Conservation (phyloP, 2,113 vertebrate species). For the Glaucomys volans region DNA sequence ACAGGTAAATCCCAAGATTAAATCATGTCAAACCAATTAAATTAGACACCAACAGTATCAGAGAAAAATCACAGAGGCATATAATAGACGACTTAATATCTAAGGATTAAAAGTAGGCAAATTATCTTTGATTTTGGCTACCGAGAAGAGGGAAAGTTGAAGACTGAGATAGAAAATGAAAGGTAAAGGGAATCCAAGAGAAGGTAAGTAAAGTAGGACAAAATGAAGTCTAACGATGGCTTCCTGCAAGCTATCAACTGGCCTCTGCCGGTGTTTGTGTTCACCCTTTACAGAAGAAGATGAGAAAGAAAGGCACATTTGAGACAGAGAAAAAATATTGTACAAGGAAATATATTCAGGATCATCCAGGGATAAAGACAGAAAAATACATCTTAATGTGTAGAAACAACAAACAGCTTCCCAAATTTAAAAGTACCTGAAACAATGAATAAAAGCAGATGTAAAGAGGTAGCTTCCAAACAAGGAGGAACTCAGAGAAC, state of each 20-base stretch:
- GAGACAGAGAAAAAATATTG: background rate
- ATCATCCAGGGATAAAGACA: background rate
- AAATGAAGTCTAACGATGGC: background rate
- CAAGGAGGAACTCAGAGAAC: background rate
- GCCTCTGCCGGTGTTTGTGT: no score
- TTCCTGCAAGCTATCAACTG: background rate
- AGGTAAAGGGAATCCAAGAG: background rate
- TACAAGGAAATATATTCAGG: background rate
- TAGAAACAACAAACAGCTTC: background rate
- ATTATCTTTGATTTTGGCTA: background rate
- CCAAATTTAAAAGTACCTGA: conserved; percentile 18
- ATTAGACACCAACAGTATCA: conserved; percentile 32
- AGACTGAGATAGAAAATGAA: background rate
- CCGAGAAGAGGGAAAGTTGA: no score
- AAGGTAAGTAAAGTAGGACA: background rate
- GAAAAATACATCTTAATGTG: background rate
- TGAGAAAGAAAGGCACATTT: background rate
- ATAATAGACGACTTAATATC: conserved; percentile 44
- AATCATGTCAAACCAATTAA: conserved; percentile 64
- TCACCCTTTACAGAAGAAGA: background rate
- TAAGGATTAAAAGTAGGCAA: background rate
- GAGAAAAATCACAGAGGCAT: conserved; percentile 45
- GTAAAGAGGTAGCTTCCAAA: background rate
- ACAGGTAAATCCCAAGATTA: conserved; percentile 70
- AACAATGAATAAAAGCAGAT: background rate